These are phyloP conservation scores for Microctonus brassicae DNA, from an alignment of 2,888 invertebrate species.

Conservation along the genomic window DNA sequence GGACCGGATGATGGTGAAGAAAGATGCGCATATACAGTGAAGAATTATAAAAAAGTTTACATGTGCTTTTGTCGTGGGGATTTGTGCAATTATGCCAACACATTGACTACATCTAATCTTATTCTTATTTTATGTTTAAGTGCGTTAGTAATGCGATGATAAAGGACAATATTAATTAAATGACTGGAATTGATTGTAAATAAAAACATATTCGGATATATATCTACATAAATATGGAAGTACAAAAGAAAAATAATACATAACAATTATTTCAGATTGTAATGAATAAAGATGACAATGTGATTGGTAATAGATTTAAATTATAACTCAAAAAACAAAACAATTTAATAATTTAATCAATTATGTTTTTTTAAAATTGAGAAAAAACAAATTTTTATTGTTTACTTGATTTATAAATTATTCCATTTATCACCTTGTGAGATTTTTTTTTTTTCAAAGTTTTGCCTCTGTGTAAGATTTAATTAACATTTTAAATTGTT, in stretches of 20 bases:
- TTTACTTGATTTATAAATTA: too few species aligned
- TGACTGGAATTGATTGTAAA: slow-evolving; percentile 24
- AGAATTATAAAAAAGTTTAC: slow-evolving; percentile 85
- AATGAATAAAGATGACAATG: too few species aligned
- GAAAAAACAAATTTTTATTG: too few species aligned
- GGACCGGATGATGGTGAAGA: slow-evolving; percentile 92
- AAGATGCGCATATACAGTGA: slow-evolving; percentile 87
- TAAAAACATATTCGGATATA: slow-evolving; percentile 20
- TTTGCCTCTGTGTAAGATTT: too few species aligned
- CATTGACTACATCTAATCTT: slow-evolving; percentile 26
- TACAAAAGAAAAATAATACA: not conserved
- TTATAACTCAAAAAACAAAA: too few species aligned
- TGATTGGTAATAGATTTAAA: too few species aligned
- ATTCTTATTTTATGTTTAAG: slow-evolving; percentile 40
- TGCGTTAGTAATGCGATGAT: slow-evolving; percentile 43
- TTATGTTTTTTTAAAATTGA: too few species aligned
- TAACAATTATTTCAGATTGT: too few species aligned
- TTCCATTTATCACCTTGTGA: not conserved
- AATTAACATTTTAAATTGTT: too few species aligned
- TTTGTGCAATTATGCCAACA: slow-evolving; percentile 78
- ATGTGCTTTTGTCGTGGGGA: slow-evolving; percentile 95
- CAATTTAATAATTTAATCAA: too few species aligned
- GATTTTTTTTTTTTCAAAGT: too few species aligned
- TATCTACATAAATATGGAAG: not conserved
- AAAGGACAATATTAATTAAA: slow-evolving; percentile 34